Evolutionary conservation across 2,888 invertebrate genomes (phyloP).

Genomic region (Volucella inanis): DNA sequence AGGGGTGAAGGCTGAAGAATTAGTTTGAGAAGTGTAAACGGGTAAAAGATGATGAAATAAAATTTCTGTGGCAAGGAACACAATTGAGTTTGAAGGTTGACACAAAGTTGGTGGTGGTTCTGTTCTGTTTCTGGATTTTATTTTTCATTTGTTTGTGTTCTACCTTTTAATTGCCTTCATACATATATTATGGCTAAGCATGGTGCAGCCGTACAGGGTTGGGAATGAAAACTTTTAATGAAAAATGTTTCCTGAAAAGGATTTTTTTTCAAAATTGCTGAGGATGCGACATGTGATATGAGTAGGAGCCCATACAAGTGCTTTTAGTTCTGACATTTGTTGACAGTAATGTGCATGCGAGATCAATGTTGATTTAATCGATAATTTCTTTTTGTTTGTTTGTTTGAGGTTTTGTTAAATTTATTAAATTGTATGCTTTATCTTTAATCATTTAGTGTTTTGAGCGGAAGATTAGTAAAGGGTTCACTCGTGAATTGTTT

Average conservation of each 20-base stretch:
- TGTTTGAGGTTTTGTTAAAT: too few relatives aligned
- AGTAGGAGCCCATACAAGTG: too few relatives aligned
- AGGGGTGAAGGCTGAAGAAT: conserved; percentile 42
- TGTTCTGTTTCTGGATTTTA: too few relatives aligned
- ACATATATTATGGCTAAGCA: neutral
- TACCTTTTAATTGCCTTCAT: conserved; percentile 31
- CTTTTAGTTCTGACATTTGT: too few relatives aligned
- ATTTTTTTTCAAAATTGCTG: conserved; percentile 29
- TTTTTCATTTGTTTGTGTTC: neutral
- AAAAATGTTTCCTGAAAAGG: conserved; percentile 49
- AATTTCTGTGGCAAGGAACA: conserved; percentile 60
- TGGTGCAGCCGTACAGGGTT: neutral
- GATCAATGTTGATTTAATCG: too few relatives aligned
- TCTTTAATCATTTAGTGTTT: too few relatives aligned
- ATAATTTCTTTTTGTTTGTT: too few relatives aligned
- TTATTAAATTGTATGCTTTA: too few relatives aligned
- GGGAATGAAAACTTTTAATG: conserved; percentile 56
- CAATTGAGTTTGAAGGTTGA: conserved; percentile 27
- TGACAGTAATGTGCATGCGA: too few relatives aligned
- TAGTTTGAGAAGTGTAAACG: conserved; percentile 66
- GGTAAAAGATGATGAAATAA: conserved; percentile 70
- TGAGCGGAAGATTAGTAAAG: too few relatives aligned
- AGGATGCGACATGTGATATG: conserved; percentile 40
- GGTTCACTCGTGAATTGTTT: too few relatives aligned
- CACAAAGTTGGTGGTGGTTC: neutral